These are phyloP conservation scores for Zaprionus nigranus DNA, from an alignment of 1,140 invertebrate genomes.

Conservation along the genomic window DNA sequence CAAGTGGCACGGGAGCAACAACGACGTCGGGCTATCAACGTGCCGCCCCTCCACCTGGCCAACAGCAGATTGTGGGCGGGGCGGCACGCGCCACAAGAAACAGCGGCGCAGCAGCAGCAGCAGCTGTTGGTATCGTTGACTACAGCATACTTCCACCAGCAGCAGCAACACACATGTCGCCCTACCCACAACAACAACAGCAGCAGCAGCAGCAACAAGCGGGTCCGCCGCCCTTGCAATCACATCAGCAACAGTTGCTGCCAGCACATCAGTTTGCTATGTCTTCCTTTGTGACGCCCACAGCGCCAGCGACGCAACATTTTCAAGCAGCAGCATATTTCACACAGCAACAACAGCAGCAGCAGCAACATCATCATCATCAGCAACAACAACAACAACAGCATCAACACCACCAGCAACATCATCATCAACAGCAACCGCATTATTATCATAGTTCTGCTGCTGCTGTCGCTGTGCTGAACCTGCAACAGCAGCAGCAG, in stretches of 20 bases:
- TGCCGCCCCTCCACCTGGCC: constrained; percentile 62
- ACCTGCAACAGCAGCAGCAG: constrained; percentile 48
- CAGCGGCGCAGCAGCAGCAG: constrained; percentile 32
- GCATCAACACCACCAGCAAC: constrained; percentile 56
- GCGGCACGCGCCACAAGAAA: constrained; percentile 75
- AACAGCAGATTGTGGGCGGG: constrained; percentile 39
- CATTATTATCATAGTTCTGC: constrained; percentile 76
- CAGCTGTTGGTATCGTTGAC: constrained; percentile 61
- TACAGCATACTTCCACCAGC: constrained; percentile 48
- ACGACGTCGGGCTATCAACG: constrained; percentile 69
- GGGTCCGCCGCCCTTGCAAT: constrained; percentile 37
- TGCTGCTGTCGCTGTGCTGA: constrained; percentile 56
- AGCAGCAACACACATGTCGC: constrained; percentile 54
- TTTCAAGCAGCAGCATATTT: constrained; percentile 63
- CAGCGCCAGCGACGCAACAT: constrained; percentile 58
- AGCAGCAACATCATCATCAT: constrained; percentile 53
- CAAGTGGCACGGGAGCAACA: constrained; percentile 30
- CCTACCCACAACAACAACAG: constrained; percentile 43
- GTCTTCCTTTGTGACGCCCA: constrained; percentile 71
- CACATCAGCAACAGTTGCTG: constrained; percentile 48
- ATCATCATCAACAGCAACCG: constrained; percentile 54
- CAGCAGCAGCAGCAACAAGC: constrained; percentile 53
- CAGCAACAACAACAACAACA: constrained; percentile 60
- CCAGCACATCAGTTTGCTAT: constrained; percentile 66
- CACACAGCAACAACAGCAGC: constrained; percentile 61